Conservation (phyloP, 23 tunicate genomes). For the Trididemnum nubilum region DNA sequence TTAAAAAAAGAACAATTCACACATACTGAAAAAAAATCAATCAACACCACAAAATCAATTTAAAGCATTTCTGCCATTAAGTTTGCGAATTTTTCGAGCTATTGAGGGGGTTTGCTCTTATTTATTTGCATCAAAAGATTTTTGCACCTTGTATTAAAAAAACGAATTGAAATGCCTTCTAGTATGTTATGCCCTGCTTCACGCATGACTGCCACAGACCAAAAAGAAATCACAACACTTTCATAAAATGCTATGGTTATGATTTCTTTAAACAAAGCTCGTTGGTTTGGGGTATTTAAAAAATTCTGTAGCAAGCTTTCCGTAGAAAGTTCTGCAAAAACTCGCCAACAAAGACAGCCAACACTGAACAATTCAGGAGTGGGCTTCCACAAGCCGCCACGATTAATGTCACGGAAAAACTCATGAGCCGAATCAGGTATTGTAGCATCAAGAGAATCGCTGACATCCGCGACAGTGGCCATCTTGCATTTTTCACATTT, state of each 20-base stretch:
- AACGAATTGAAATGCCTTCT: constrained; percentile 16
- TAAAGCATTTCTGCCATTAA: too few relatives aligned
- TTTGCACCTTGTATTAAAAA: constrained; percentile 13
- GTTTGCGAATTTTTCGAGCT: background rate
- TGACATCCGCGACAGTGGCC: background rate
- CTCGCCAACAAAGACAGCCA: too few relatives aligned
- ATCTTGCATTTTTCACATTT: background rate
- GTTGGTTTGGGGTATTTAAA: background rate
- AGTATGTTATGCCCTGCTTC: background rate
- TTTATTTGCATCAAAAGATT: background rate
- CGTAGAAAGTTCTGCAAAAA: too few relatives aligned
- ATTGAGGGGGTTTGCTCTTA: background rate
- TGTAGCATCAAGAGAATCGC: background rate
- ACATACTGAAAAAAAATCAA: too few relatives aligned
- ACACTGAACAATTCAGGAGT: too few relatives aligned
- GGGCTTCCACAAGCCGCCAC: too few relatives aligned
- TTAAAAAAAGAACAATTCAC: too few relatives aligned
- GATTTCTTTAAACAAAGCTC: background rate
- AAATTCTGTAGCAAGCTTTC: too few relatives aligned
- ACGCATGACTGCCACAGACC: background rate
- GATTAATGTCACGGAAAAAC: too few relatives aligned
- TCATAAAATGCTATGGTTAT: background rate
- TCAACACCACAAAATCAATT: too few relatives aligned
- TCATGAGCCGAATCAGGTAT: too few relatives aligned
- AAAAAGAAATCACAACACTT: too few relatives aligned